Percentiles rank a stretch among this genome's conserved stretches.
These are phyloP conservation scores for Zoanthus solanderi DNA, from an alignment of 92 coral and sea anemone species.

Conservation along the genomic window DNA sequence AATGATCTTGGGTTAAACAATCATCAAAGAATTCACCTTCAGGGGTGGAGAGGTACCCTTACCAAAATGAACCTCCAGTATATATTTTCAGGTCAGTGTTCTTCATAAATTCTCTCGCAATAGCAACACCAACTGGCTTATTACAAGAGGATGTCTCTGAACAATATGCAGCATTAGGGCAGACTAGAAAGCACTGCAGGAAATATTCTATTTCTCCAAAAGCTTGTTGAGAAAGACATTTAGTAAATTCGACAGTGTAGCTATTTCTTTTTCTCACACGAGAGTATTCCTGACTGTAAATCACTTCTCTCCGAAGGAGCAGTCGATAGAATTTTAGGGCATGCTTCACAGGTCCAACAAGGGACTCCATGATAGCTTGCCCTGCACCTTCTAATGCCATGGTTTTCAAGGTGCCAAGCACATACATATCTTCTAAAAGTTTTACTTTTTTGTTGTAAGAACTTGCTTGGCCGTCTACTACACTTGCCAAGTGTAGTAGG, in stretches of 20 bases:
- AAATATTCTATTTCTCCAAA: conserved; percentile 14
- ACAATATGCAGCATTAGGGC: neutral
- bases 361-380: conserved; percentile 22
- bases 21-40: no score
- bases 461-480: conserved; percentile 31
- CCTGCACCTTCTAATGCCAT: conserved; percentile 20
- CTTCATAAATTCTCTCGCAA: conserved; percentile 10
- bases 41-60: no score
- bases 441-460: conserved; percentile 18
- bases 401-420: conserved; percentile 31
- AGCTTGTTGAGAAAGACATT: neutral
- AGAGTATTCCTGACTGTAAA: conserved; percentile 25
- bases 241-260: conserved; percentile 23
- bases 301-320: conserved; percentile 24
- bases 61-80: no score
- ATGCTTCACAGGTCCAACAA: conserved; percentile 32
- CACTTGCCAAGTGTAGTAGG: conserved; percentile 64
- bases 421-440: conserved; percentile 12
- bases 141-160: conserved; percentile 9
- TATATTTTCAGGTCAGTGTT: neutral
- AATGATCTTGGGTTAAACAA: no score
- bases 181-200: conserved; percentile 16
- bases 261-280: conserved; percentile 33
- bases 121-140: conserved; percentile 11
- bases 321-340: conserved; percentile 23